These are phyloP conservation scores for Hyalella azteca DNA, from an alignment of 2,888 invertebrate species.

Conservation along the genomic window DNA sequence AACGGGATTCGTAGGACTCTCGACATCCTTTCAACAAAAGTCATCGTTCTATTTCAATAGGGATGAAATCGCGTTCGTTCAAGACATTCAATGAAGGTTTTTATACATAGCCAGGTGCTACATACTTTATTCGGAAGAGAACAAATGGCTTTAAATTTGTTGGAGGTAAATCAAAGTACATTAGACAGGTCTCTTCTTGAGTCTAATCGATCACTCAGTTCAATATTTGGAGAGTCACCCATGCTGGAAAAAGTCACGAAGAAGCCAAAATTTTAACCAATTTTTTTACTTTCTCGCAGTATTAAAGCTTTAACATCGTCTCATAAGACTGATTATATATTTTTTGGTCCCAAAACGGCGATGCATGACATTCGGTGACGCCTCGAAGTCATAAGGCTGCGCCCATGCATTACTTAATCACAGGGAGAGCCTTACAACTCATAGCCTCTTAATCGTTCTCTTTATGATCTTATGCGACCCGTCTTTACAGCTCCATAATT, in stretches of 20 bases:
- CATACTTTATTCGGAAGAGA: no score
- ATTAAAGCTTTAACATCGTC: no score
- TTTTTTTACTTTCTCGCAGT: background rate
- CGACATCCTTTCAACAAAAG: no score
- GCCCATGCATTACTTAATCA: background rate
- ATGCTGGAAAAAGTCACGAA: background rate
- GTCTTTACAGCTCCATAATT: conserved; percentile 10
- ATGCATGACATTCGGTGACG: background rate
- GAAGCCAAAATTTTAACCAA: background rate
- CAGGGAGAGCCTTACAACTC: background rate
- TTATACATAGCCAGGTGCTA: no score
- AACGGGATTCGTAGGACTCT: no score
- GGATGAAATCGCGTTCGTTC: no score
- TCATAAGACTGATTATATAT: background rate
- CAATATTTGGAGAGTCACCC: background rate
- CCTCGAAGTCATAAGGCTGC: background rate
- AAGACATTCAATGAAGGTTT: no score
- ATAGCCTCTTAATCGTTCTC: background rate
- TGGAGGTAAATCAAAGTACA: no score
- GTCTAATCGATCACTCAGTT: no score
- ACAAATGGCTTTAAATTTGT: no score
- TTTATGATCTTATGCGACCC: conserved; percentile 4
- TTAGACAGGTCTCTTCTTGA: no score
- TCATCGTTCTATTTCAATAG: no score
- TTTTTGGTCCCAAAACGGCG: background rate